Evolutionary conservation across 2,797 vertebrate species (phyloP), one percentile per base, ranked within the genome.

Genomic region (Urosaurus nigricauda): DNA sequence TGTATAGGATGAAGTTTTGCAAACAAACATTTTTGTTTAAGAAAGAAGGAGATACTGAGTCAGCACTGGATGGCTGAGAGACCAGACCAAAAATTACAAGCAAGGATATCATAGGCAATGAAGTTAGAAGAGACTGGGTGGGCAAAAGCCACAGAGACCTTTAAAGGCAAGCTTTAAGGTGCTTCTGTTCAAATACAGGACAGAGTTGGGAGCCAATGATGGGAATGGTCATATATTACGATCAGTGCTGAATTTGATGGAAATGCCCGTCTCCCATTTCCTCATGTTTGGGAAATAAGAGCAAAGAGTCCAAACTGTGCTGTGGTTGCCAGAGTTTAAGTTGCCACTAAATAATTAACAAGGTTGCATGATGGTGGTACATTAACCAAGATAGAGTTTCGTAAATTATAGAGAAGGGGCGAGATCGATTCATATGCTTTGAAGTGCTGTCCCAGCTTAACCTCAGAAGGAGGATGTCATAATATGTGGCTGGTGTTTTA

Each of bases 321-420:
- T 84, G 92, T 89, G 80, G 78, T 73, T 91, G 91, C 89, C 90
- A 68, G 91, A 77, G 87, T 84, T 83, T 90, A 90, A 92, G 89
- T 90, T 93, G 90, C 86, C 83, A 75, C 78, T 95, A 90, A 95
- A 95, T 96, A 93, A 96, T 95, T 95, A 89, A 95, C 94, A 83
- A 91, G 81, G 74, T 87, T 89, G 63, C 91, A 94, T 43, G 60
- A 79, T 13, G 92, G 94, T 85, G 93, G 93, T 94, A 86, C 94
- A 94, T 94, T 89, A 95, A 91, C 90, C 88, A 32, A 84, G 92
- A 89, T 51, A 94, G 88, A 60, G 63, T 89, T 92, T 94, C 93
- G 85, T 91, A 93, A 93, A 94, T 92, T 87, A 77, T 68, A 0
- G 60, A 71, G 86, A 87, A 85, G 87, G 2, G 47, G 40, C 0